These are phyloP conservation scores for Anguilla pacifica DNA, from an alignment of 2,797 vertebrate species.

Conservation along the genomic window DNA sequence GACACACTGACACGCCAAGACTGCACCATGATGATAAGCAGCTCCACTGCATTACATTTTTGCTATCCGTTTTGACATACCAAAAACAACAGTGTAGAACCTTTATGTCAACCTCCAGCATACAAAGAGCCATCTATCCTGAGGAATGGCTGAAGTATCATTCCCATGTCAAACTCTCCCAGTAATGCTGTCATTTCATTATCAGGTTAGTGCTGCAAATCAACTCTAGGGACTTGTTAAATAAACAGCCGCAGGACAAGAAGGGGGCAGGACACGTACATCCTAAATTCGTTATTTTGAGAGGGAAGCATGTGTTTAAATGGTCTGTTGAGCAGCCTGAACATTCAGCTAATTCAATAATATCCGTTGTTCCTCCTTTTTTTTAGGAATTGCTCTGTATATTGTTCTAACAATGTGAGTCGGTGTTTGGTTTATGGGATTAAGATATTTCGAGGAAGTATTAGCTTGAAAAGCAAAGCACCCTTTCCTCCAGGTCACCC, in stretches of 20 bases:
- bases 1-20: background rate
- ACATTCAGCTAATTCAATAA: constrained; percentile 26
- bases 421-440: constrained; percentile 5
- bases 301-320: constrained; percentile 11
- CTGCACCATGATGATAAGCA: background rate
- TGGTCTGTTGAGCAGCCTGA: background rate
- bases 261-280: background rate
- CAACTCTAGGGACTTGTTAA: constrained; percentile 31
- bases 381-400: background rate
- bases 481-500: background rate
- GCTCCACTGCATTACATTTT: background rate
- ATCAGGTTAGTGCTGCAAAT: constrained; percentile 28
- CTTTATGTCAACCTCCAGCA: background rate
- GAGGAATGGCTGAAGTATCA: background rate
- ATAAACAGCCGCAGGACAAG: constrained; percentile 7
- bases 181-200: constrained; percentile 34
- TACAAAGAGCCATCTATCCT: constrained; percentile 4
- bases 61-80: background rate
- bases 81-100: background rate
- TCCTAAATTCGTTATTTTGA: constrained; percentile 20
- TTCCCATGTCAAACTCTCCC: constrained; percentile 9
- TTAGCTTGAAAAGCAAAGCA: constrained; percentile 34
- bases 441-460: background rate
- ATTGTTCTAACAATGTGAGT: constrained; percentile 8
- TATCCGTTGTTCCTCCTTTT: constrained; percentile 19